These are phyloP conservation scores for Heliconius eleuchia DNA, from an alignment of 1,140 invertebrate genomes.

Conservation along the genomic window DNA sequence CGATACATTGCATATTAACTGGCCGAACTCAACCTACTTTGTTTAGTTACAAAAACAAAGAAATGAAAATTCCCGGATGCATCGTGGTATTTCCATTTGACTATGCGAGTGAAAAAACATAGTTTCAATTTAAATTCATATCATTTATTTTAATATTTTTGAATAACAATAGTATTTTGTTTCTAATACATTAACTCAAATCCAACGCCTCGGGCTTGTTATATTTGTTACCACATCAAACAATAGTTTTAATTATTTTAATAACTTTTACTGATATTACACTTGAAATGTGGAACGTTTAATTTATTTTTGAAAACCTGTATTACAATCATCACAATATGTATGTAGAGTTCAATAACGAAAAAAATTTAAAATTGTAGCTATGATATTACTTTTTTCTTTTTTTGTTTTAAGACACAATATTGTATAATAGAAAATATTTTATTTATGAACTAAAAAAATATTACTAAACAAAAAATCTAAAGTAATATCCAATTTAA, in stretches of 20 bases:
- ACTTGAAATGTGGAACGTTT: background rate
- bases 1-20: too few species aligned
- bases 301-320: background rate
- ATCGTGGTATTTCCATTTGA: too few species aligned
- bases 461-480: too few species aligned
- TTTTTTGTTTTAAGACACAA: background rate
- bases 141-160: background rate
- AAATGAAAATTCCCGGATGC: too few species aligned
- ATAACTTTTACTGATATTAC: constrained; percentile 26
- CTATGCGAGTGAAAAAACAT: too few species aligned
- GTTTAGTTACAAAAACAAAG: too few species aligned
- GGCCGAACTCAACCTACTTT: too few species aligned
- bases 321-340: background rate
- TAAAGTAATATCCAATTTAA: background rate
- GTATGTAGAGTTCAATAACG: background rate
- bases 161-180: background rate
- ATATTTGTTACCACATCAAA: constrained; percentile 22
- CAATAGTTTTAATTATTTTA: constrained; percentile 12
- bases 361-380: too few species aligned
- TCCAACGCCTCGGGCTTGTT: background rate
- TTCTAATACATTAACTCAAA: background rate
- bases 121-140: too few species aligned
- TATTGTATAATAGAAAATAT: background rate
- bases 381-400: background rate
- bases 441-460: too few species aligned